A percentile compares a stretch with the other conserved stretches of the same genome.
Evolutionary conservation across 2,113 vertebrate genomes (phyloP).

Genomic region (Triplophysa tibetana): DNA sequence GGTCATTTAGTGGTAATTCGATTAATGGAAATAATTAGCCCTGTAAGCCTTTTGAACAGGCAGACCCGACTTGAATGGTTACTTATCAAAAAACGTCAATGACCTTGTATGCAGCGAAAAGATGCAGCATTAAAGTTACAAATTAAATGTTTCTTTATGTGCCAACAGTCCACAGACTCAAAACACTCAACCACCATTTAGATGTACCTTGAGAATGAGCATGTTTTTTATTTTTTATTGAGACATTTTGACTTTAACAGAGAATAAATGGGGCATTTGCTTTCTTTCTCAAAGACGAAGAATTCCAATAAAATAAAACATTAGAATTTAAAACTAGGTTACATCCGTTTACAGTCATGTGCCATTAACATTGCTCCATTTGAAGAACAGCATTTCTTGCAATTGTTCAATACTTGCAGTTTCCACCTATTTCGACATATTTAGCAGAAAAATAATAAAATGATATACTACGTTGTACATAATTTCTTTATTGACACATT

Average conservation of each 20-base stretch:
- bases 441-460: not conserved
- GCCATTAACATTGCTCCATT: not conserved
- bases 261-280: not conserved
- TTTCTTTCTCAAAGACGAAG: too few relatives aligned
- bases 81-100: not conserved
- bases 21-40: conserved; percentile 49
- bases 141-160: not conserved
- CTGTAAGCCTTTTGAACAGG: not conserved
- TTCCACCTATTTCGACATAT: not conserved
- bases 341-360: not conserved
- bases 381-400: not conserved
- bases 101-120: not conserved
- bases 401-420: not conserved
- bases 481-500: not conserved
- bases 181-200: too few relatives aligned
- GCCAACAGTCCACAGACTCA: not conserved
- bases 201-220: too few relatives aligned
- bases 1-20: conserved; percentile 40
- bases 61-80: conserved; percentile 2
- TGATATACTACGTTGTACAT: not conserved
- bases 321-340: not conserved
- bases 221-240: too few relatives aligned
- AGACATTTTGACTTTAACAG: not conserved
- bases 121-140: not conserved
- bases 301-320: not conserved